Conservation (phyloP, 2,888 invertebrate species). For the Microplitis manilae region DNA sequence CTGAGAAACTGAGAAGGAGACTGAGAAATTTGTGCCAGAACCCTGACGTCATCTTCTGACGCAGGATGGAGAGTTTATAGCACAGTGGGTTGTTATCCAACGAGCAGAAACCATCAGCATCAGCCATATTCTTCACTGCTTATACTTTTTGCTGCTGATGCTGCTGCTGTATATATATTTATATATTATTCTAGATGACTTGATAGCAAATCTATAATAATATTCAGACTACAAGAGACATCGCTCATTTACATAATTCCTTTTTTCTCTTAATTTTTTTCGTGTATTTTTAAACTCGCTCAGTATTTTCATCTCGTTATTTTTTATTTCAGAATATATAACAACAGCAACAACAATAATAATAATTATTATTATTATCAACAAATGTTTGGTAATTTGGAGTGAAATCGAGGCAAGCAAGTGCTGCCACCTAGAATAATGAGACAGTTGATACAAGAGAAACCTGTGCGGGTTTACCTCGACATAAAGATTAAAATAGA, state of each 20-base stretch:
- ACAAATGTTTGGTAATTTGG: neutral
- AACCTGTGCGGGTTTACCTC: neutral
- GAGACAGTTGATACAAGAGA: constrained; percentile 36
- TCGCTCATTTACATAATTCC: neutral
- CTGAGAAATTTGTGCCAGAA: constrained; percentile 46
- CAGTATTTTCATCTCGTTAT: too few relatives aligned
- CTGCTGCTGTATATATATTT: constrained; percentile 7
- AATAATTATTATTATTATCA: neutral
- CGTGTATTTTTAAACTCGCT: too few relatives aligned
- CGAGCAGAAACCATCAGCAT: constrained; percentile 17
- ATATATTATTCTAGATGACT: neutral
- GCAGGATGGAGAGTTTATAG: constrained; percentile 42
- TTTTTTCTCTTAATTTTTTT: neutral
- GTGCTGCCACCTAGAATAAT: constrained; percentile 40
- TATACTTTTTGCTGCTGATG: constrained; percentile 15
- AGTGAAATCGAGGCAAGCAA: neutral
- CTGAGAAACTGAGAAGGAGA: neutral
- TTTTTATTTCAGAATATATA: too few relatives aligned
- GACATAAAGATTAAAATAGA: constrained; percentile 8
- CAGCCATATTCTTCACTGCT: neutral
- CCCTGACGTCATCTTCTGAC: constrained; percentile 59
- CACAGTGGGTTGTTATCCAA: constrained; percentile 42
- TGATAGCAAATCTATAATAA: neutral
- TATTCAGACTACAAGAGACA: neutral
- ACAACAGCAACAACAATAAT: too few relatives aligned